Evolutionary conservation across 2,888 invertebrate species (phyloP).

Genomic region (Drosophila fungiperda): DNA sequence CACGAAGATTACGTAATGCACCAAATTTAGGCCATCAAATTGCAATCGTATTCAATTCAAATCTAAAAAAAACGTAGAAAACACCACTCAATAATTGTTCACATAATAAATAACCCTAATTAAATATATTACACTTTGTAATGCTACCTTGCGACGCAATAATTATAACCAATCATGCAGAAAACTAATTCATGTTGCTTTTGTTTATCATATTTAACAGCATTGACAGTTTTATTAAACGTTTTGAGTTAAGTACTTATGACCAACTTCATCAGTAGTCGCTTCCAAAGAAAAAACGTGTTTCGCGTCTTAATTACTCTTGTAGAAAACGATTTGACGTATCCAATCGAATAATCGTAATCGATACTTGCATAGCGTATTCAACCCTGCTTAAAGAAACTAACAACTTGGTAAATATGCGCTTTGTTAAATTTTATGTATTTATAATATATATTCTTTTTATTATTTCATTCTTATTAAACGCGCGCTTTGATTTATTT

Average conservation of each 20-base stretch:
- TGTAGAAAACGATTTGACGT: neutral
- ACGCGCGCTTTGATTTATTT: constrained; percentile 27
- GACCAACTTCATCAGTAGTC: constrained; percentile 20
- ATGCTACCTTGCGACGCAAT: constrained; percentile 48
- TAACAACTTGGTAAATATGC: constrained; percentile 27
- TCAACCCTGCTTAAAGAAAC: constrained; percentile 37
- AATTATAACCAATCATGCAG: constrained; percentile 15
- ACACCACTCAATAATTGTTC: constrained; percentile 49
- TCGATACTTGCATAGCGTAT: constrained; percentile 41
- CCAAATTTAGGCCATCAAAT: constrained; percentile 43
- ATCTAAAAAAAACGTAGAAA: constrained; percentile 61
- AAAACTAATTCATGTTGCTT: constrained; percentile 3
- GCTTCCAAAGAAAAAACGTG: constrained; percentile 62
- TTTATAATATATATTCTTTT: constrained; percentile 2
- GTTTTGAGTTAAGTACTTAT: neutral
- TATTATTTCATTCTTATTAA: constrained; percentile 9
- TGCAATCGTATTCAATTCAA: constrained; percentile 24
- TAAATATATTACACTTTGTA: constrained; percentile 22
- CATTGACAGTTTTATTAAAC: neutral
- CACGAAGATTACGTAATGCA: constrained; percentile 67
- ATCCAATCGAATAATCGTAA: constrained; percentile 43
- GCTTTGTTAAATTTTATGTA: constrained; percentile 4
- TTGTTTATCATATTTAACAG: neutral
- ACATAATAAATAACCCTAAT: constrained; percentile 19
- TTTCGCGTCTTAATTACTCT: constrained; percentile 42